phyloP scores from a whole-genome alignment of 2,888 invertebrate genomes.

The Prosapia bicincta region DNA sequence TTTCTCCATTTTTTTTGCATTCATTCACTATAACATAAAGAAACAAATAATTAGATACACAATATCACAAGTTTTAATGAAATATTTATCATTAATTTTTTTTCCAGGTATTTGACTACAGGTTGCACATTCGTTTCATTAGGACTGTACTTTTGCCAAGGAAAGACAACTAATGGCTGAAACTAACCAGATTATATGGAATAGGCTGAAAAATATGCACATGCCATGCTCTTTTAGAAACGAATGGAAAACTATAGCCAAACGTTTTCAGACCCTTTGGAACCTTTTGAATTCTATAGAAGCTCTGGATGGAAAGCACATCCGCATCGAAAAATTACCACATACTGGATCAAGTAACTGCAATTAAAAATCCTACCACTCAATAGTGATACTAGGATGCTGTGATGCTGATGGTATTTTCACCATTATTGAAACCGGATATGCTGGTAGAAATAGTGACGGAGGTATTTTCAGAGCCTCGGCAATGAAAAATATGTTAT shows the following conservation, averaged over 20 bases:
- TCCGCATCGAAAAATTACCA: too few species aligned
- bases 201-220: slow-evolving; percentile 12
- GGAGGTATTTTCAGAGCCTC: slow-evolving; percentile 39
- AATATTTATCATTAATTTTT: background rate
- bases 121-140: slow-evolving; percentile 8
- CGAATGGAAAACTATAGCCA: slow-evolving; percentile 36
- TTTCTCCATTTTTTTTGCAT: slow-evolving; percentile 36
- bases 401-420: slow-evolving; percentile 42
- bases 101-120: slow-evolving; percentile 13
- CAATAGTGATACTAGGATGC: slow-evolving; percentile 40
- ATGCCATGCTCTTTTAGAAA: slow-evolving; percentile 35
- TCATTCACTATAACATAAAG: slow-evolving; percentile 30
- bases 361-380: slow-evolving; percentile 42
- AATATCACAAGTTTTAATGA: background rate
- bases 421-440: slow-evolving; percentile 41
- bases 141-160: slow-evolving; percentile 11
- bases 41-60: too few species aligned
- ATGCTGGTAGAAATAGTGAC: slow-evolving; percentile 42
- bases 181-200: slow-evolving; percentile 20
- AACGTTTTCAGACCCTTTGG: slow-evolving; percentile 39
- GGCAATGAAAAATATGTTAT: background rate
- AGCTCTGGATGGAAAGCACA: too few species aligned
- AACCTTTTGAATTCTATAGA: slow-evolving; percentile 34
- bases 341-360: slow-evolving; percentile 38
- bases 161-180: slow-evolving; percentile 8